Evolutionary conservation across 2,797 vertebrate species (phyloP), one percentile per base, ranked within the genome.

Genomic region (Rhyacichthys aspro): DNA sequence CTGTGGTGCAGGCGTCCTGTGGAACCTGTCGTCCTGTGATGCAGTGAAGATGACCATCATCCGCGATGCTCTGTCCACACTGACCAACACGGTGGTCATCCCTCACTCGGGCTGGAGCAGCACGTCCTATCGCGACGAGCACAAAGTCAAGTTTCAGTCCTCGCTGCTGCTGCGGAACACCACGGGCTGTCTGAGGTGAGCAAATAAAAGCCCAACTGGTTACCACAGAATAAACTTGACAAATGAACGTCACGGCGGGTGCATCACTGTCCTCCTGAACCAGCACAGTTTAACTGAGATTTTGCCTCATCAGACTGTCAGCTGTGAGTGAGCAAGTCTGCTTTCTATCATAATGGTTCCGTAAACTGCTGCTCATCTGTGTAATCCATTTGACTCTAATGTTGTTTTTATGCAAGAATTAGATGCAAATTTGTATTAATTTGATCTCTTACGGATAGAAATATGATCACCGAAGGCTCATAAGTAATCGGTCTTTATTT

Each of bases 1-100:
- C 15, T 37, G 32, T 36, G 9, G 57, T 36, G 0, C 59, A 99
- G 97, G 97, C n/a, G 96, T 99, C 75, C 92, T 99, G 69, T 99
- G 97, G 97, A 99, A 99, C 91, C 89, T 99, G 56, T 99, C 97
- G 1, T 99, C 97, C 0, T 99, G 97, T 6, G 97, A 99, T 58
- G 94, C 96, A 0, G 97, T 97, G 56, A 99, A 99, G 91, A 98
- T 99, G 97, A 96, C 96, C 74, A 98, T 99, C 90, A 94, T 98
- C 62, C 93, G 96, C 0, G 97, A 98, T 0, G 95, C 97, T 19
- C 91, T 99, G 44, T 89, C 88, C 38, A 95, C 94, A 0, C 90
- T 99, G 41, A 98, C 96, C 43, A 98, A 92, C 94, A 94, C 95
- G 5, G 95, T 99, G 72, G 94, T 99, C 44, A 95, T 99, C 90